Base-by-base conservation (phyloP, 2,113 vertebrate species). In the Eolophus roseicapilla region DNA sequence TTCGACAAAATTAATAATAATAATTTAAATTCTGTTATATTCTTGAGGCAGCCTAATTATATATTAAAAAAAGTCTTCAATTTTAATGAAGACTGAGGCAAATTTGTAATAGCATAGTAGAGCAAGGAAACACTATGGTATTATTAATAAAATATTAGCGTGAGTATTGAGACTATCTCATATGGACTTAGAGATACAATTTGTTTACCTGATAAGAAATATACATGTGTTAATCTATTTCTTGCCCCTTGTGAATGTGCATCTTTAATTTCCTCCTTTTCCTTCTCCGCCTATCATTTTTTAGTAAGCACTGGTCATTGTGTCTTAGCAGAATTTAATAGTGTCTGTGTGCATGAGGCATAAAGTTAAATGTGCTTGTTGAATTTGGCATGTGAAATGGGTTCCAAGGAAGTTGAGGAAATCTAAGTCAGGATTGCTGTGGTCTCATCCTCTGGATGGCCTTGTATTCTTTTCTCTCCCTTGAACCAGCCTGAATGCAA, bases 221-320 rank as follows among this genome's bases (percentile, higher is more conserved):
- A 6, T 55, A 60, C 31, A 44, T 29, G 8, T 85, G 10, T 79
- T 68, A 37, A 75, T 90, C 43, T 85, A 33, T 73, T 70, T 46
- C 47, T 43, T 85, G 29, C 20, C 62, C n/a, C 44, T 73, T 68
- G 47, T 64, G 62, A 88, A 60, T 60, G 20, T 39, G 9, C 12
- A 35, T 69, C 49, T 95, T 95, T 95, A 76, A 80, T 90, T 95
- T 95, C 71, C 79, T 78, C 47, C 33, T 86, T 5, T 13, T 82
- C 24, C 20, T 79, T 86, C 39, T 68, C 82, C 85, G 59, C 29
- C 43, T 76, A 9, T 15, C 57, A 80, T 63, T 91, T 94, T 85
- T 81, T 79, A 69, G 80, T 92, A 85, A 60, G 43, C 29, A 6
- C 23, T 43, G 20, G 43, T 50, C 5, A 3, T 73, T 50, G 71